Percentiles rank a stretch among this genome's conserved stretches.
phyloP scores from a whole-genome alignment of 1,140 invertebrate genomes.

The Branchinecta lindahli region DNA sequence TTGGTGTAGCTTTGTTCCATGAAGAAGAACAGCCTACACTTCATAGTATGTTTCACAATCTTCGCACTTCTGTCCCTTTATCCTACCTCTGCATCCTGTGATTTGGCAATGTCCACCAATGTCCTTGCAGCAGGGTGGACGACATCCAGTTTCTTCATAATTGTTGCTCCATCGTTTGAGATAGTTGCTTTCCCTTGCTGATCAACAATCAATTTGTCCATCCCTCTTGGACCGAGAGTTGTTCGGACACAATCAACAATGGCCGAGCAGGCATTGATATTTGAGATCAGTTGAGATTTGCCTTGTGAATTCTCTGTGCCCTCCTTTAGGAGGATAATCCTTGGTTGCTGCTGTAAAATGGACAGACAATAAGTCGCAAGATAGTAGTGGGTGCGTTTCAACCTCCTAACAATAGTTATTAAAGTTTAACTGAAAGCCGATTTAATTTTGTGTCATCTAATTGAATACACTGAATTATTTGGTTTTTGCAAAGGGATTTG shows the following conservation, averaged over 20 bases:
- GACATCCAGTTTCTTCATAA: slow-evolving; percentile 91
- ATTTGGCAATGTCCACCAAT: slow-evolving; percentile 96
- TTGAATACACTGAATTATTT: no score
- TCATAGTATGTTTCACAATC: no score
- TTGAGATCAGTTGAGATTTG: slow-evolving; percentile 87
- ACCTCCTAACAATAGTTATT: no score
- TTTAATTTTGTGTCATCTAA: no score
- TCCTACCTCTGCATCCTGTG: slow-evolving; percentile 92
- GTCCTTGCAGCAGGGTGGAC: slow-evolving; percentile 96
- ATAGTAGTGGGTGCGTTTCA: no score
- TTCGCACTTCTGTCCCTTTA: no score
- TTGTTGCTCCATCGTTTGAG: slow-evolving; percentile 98
- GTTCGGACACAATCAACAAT: slow-evolving; percentile 91
- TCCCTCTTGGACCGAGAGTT: slow-evolving; percentile 91
- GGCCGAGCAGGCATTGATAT: slow-evolving; percentile 97
- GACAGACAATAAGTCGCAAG: no score
- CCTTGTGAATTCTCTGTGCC: slow-evolving; percentile 94
- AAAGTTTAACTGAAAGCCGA: no score
- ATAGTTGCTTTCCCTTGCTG: slow-evolving; percentile 77
- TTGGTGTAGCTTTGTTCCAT: no score
- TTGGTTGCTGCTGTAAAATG: slow-evolving; percentile 57
- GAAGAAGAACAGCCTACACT: no score
- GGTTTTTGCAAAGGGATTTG: no score
- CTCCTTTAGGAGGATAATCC: slow-evolving; percentile 94
- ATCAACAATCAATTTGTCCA: slow-evolving; percentile 98